Evolutionary conservation across 2,113 vertebrate genomes (phyloP), one percentile per base, ranked within the genome.

Genomic region (Chionomys nivalis): DNA sequence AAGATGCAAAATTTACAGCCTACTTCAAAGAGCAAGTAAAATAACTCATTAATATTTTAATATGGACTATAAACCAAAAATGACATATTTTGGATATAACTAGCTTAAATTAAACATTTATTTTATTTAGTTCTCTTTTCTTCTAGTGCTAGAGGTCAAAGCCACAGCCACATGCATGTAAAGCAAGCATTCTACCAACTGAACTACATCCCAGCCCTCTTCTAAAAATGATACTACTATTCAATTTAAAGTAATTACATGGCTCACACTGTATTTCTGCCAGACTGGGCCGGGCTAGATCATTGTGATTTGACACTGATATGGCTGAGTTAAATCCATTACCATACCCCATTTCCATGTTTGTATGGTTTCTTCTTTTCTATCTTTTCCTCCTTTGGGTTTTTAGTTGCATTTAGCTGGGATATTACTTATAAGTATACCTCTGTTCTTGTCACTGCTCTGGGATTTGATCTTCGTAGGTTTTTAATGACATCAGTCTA

Each of bases 11-110:
- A 61, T 66, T 17, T 42, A 66, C 11, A 58, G 12, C 55, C 33
- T 82, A 61, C 10, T 47, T 95, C 63, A 93, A 93, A 94, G 36
- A 79, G 12, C 72, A 81, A 11, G 52, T 58, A 93, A 94, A 87
- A 36, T 42, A 78, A 23, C 47, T 83, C 75, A 85, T 79, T 78
- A 76, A 76, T 76, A 92, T 89, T 95, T 92, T 65, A 86, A 49
- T 61, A 88, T 21, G 55, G 66, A 83, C 66, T 79, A 93, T 9
- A n/a, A 82, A 58, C 52, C 52, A n/a, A 82, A 79, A 82, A 89
- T 75, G 66, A 94, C 42, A 42, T 39, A 94, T 63, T 94, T 47
- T 68, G 28, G 36, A 78, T 68, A 77, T 42, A 86, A 58, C 0
- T 78, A 13, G 1, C 11, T 88, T 93, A 77, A 82, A 92, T 26